phyloP scores from a whole-genome alignment of 2,797 vertebrate genomes.

The Darevskia mixta region DNA sequence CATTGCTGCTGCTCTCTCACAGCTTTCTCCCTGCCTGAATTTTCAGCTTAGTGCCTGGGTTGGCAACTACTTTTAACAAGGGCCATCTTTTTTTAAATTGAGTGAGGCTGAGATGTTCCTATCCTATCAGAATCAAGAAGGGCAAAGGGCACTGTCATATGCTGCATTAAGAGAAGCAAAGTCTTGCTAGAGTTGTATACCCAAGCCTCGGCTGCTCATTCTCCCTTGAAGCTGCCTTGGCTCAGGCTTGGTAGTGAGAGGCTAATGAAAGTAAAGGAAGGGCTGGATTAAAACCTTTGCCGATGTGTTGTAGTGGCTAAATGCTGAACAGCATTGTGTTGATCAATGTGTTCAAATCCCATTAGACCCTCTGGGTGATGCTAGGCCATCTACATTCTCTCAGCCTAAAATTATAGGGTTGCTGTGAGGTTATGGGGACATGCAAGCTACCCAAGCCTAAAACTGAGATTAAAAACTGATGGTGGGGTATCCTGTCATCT shows the following conservation, averaged over 20 bases:
- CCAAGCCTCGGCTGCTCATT: not conserved
- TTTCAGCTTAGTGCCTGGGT: not conserved
- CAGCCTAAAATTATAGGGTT: not conserved
- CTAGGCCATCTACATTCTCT: not conserved
- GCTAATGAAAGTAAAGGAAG: not conserved
- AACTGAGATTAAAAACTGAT: no score
- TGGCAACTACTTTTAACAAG: not conserved
- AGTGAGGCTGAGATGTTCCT: not conserved
- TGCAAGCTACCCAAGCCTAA: not conserved
- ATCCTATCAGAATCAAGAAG: not conserved
- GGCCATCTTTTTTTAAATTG: not conserved
- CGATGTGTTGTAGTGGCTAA: not conserved
- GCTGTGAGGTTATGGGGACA: not conserved
- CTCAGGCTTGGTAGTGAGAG: not conserved
- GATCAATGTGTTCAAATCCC: not conserved
- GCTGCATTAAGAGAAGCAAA: not conserved
- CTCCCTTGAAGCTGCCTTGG: not conserved
- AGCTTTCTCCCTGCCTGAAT: not conserved
- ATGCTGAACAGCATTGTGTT: not conserved
- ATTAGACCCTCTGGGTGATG: not conserved
- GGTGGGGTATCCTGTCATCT: no score
- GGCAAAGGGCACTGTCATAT: not conserved
- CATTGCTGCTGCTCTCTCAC: not conserved
- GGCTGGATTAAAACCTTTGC: not conserved
- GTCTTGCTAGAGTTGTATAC: not conserved